Percentiles rank a stretch among this genome's conserved stretches.
phyloP scores from a whole-genome alignment of 2,888 invertebrate species.

The Eremobia ochroleuca region DNA sequence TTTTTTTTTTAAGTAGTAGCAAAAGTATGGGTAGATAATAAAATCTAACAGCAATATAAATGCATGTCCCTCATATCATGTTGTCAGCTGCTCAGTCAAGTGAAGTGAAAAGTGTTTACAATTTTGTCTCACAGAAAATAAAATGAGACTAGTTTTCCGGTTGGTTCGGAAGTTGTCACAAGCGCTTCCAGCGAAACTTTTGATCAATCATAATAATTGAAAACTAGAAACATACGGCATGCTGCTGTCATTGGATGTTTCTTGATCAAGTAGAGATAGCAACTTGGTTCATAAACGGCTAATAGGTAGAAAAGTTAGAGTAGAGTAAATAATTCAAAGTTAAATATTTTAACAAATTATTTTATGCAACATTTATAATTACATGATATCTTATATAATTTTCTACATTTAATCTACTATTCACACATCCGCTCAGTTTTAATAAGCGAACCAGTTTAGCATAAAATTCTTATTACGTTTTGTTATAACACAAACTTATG shows the following conservation, averaged over 20 bases:
- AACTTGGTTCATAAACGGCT: neutral
- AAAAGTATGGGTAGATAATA: neutral
- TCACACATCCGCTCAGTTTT: constrained; percentile 35
- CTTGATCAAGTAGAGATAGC: neutral
- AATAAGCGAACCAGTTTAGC: constrained; percentile 58
- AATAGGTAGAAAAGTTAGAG: neutral
- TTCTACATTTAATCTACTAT: constrained; percentile 36
- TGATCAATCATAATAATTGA: constrained; percentile 22
- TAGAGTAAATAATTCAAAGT: neutral
- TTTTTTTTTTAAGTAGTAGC: neutral
- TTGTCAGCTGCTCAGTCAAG: constrained; percentile 15
- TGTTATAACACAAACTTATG: constrained; percentile 62
- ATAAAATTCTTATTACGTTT: constrained; percentile 64
- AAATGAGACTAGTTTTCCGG: constrained; percentile 16
- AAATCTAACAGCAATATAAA: neutral
- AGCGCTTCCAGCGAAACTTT: constrained; percentile 14
- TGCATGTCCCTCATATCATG: neutral
- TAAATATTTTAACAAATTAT: constrained; percentile 20
- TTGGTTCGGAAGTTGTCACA: constrained; percentile 11
- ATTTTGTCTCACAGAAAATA: constrained; percentile 8
- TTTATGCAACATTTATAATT: constrained; percentile 27
- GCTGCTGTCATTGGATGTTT: neutral
- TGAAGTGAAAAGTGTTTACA: constrained; percentile 6
- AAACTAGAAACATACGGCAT: constrained; percentile 2
- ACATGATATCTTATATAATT: constrained; percentile 31